Percentiles rank a stretch among this genome's conserved stretches.
Evolutionary conservation across 1,140 invertebrate species (phyloP).

Genomic region (Drosophila varians): DNA sequence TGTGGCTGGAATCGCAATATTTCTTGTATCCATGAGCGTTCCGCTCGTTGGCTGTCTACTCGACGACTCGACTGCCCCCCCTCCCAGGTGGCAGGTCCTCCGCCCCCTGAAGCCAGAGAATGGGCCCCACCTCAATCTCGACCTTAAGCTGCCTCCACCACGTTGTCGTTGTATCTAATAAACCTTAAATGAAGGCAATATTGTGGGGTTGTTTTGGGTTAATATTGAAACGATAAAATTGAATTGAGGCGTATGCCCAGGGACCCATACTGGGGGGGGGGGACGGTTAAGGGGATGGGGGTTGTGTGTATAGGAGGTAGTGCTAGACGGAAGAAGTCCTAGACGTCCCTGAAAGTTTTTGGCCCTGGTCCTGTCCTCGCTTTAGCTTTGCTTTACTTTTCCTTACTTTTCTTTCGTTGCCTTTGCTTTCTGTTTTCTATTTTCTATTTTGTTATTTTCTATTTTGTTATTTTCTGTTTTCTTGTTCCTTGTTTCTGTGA

Average conservation of each 20-base stretch:
- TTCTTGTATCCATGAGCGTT: conserved; percentile 75
- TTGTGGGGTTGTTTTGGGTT: conserved; percentile 83
- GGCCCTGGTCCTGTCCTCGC: conserved; percentile 2
- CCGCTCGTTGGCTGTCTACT: conserved; percentile 54
- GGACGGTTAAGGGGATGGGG: neutral
- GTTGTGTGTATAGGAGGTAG: no score
- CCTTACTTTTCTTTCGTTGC: conserved; percentile 40
- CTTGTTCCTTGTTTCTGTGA: no score
- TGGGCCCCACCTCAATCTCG: conserved; percentile 17
- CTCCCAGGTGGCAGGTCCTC: no score
- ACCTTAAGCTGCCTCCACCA: conserved; percentile 14
- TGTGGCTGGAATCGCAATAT: conserved; percentile 55
- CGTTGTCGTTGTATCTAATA: conserved; percentile 78
- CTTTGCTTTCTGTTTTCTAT: conserved; percentile 53
- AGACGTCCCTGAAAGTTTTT: conserved; percentile 76
- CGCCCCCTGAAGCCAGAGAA: neutral
- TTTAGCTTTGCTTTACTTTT: conserved; percentile 21
- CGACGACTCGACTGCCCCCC: neutral
- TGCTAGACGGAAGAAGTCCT: neutral
- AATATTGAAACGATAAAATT: conserved; percentile 83
- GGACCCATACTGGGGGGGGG: conserved; percentile 10
- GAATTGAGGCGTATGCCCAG: conserved; percentile 76
- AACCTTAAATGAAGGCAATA: conserved; percentile 83
- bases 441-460: no score
- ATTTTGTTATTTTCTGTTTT: no score